phyloP scores from a whole-genome alignment of 1,140 invertebrate species.

The Steinernema feltiae region DNA sequence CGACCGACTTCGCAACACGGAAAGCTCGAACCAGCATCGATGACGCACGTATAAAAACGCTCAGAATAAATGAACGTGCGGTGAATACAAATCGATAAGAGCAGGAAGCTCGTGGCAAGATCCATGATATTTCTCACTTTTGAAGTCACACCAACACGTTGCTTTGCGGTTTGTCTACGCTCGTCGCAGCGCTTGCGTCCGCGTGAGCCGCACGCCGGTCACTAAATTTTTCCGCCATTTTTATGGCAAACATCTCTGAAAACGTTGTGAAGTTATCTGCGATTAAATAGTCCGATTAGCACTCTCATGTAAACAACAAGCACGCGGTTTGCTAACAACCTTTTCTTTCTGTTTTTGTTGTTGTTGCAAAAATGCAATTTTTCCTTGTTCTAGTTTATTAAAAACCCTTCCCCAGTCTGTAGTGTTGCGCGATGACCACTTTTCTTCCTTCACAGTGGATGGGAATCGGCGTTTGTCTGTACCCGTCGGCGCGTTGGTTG shows the following conservation, averaged over 20 bases:
- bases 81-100: neutral
- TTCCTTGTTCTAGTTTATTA: neutral
- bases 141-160: neutral
- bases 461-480: neutral
- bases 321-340: too few relatives aligned
- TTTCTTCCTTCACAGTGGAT: neutral
- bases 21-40: neutral
- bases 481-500: neutral
- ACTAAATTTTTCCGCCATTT: too few relatives aligned
- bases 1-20: too few relatives aligned
- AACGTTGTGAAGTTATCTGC: too few relatives aligned
- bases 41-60: neutral
- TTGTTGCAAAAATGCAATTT: too few relatives aligned
- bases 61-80: neutral
- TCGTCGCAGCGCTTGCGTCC: too few relatives aligned
- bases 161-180: neutral
- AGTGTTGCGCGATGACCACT: neutral
- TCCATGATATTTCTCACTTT: neutral
- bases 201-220: too few relatives aligned
- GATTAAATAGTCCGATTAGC: too few relatives aligned
- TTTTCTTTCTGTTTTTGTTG: too few relatives aligned
- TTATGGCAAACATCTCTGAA: too few relatives aligned
- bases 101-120: neutral
- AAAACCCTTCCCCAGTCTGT: neutral
- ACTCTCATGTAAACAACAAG: too few relatives aligned